Percentiles rank a stretch among this genome's conserved stretches.
Conservation (phyloP, 2,888 invertebrate genomes). For the Caenorhabditis zanzibari region DNA sequence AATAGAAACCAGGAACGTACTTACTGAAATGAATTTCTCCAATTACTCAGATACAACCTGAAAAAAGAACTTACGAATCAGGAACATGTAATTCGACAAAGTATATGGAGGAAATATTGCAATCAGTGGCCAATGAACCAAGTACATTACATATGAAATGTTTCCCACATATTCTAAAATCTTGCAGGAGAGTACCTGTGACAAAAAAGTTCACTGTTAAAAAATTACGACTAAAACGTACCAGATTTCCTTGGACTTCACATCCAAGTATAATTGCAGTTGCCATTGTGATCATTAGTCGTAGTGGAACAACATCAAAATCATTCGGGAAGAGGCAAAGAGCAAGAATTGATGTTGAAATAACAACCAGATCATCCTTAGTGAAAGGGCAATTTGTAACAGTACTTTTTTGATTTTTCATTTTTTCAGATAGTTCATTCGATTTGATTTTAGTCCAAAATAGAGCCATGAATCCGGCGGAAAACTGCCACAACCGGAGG, state of each 20-base stretch:
- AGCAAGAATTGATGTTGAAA: background rate
- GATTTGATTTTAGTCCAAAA: background rate
- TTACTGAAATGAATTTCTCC: conserved; percentile 27
- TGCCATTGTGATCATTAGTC: conserved; percentile 23
- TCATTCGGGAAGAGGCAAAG: conserved; percentile 22
- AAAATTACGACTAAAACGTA: background rate
- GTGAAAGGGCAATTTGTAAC: too few relatives aligned
- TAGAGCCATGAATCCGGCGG: conserved; percentile 27
- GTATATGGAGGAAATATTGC: background rate
- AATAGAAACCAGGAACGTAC: conserved; percentile 3
- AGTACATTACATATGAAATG: conserved; percentile 40
- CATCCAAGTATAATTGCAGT: conserved; percentile 9
- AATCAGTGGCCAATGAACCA: conserved; percentile 58
- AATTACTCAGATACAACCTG: too few relatives aligned
- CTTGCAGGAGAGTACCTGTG: conserved; percentile 27
- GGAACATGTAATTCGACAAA: background rate
- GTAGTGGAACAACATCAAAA: background rate
- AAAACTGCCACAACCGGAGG: conserved; percentile 52
- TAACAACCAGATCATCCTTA: background rate
- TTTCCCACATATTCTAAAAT: conserved; percentile 17
- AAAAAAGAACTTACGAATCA: conserved; percentile 11
- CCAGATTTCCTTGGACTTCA: background rate
- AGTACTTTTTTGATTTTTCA: too few relatives aligned
- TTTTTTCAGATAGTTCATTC: background rate
- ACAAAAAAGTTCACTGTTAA: background rate